Percentiles rank a stretch among this genome's conserved stretches.
Evolutionary conservation across 2,113 vertebrate species (phyloP).

Genomic region (Pedionomus torquatus): DNA sequence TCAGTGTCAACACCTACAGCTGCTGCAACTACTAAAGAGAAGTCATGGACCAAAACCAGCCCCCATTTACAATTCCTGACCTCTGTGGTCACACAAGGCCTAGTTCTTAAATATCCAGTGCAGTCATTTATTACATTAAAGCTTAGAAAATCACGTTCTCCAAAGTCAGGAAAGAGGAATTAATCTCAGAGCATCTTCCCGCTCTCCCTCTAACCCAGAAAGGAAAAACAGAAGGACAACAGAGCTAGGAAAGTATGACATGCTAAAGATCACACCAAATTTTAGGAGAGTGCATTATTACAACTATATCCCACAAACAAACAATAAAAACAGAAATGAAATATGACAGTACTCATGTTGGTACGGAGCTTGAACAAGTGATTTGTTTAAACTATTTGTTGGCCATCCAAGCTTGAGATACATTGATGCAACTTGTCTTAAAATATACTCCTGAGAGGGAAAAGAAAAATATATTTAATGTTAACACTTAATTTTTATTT

Average conservation of each 20-base stretch:
- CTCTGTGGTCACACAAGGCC: background rate
- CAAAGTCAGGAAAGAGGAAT: background rate
- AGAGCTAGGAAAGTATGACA: background rate
- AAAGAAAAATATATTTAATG: background rate
- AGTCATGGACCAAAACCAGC: background rate
- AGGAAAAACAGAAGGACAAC: background rate
- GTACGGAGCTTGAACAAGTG: slow-evolving; percentile 87
- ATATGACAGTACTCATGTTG: slow-evolving; percentile 88
- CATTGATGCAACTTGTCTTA: slow-evolving; percentile 91
- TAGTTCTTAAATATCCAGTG: background rate
- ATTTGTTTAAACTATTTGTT: slow-evolving; percentile 82
- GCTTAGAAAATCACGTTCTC: slow-evolving; percentile 3
- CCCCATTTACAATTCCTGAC: background rate
- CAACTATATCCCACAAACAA: background rate
- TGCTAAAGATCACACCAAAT: background rate
- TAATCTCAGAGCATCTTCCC: background rate
- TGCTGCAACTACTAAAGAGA: background rate
- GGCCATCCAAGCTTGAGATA: slow-evolving; percentile 97
- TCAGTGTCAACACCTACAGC: background rate
- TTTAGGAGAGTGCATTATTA: background rate
- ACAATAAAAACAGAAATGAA: background rate
- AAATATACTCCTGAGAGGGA: slow-evolving; percentile 86
- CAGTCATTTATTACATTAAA: slow-evolving; percentile 17
- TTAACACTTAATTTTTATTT: background rate
- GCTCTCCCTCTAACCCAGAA: background rate